phyloP scores from a whole-genome alignment of 2,113 vertebrate species.

The Scophthalmus maximus region DNA sequence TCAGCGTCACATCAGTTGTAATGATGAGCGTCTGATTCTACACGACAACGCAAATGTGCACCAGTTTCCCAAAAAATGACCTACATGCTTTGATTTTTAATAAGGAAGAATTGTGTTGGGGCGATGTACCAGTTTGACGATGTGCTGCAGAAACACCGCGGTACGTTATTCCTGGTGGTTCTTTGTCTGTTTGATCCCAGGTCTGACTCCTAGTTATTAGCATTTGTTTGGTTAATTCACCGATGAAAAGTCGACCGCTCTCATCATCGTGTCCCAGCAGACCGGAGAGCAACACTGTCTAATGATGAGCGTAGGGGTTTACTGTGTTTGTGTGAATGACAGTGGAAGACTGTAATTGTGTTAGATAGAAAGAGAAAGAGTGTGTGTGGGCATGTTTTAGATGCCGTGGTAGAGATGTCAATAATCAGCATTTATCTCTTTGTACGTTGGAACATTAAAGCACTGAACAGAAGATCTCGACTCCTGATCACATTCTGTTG shows the following conservation, averaged over 20 bases:
- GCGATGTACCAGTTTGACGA: neutral
- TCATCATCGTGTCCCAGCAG: slow-evolving; percentile 55
- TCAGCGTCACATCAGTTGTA: slow-evolving; percentile 24
- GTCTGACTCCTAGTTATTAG: slow-evolving; percentile 54
- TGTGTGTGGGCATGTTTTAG: slow-evolving; percentile 61
- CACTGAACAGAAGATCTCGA: slow-evolving; percentile 37
- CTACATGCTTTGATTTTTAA: slow-evolving; percentile 64
- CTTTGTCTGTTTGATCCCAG: slow-evolving; percentile 54
- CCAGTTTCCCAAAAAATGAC: slow-evolving; percentile 43
- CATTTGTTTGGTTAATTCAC: slow-evolving; percentile 56
- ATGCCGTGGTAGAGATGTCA: slow-evolving; percentile 73
- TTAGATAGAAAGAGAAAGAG: neutral
- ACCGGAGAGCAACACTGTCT: slow-evolving; percentile 48
- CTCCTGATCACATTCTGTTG: slow-evolving; percentile 16
- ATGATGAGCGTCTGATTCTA: slow-evolving; percentile 25
- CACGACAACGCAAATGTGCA: slow-evolving; percentile 49
- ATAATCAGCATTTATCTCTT: slow-evolving; percentile 73
- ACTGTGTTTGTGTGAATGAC: slow-evolving; percentile 35
- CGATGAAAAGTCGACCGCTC: slow-evolving; percentile 46
- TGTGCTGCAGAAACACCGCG: neutral
- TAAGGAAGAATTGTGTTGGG: too few species aligned
- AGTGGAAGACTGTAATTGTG: slow-evolving; percentile 4
- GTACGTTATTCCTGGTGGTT: neutral
- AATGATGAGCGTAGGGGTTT: slow-evolving; percentile 65
- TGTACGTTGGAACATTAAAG: slow-evolving; percentile 77